Conservation (phyloP, 2,888 invertebrate species). For the Parapristionchus giblindavisi region DNA sequence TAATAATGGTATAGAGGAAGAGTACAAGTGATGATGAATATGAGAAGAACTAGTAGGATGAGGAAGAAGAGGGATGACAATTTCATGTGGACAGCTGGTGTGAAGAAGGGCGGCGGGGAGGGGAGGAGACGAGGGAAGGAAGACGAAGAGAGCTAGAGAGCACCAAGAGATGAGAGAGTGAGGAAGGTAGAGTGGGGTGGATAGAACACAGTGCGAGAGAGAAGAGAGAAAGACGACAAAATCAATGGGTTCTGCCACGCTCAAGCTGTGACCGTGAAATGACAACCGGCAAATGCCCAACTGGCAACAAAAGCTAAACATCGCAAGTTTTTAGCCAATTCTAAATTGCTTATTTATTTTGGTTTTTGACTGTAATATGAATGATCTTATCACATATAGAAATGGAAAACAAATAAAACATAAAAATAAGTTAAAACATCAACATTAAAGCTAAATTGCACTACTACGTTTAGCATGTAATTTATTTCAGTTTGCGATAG, state of each 20-base stretch:
- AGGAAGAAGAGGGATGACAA: conserved; percentile 25
- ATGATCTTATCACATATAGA: no score
- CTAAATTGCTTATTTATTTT: no score
- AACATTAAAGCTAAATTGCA: background rate
- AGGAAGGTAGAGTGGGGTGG: no score
- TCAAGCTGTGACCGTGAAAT: conserved; percentile 23
- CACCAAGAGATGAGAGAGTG: no score
- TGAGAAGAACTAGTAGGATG: conserved; percentile 29
- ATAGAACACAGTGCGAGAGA: no score
- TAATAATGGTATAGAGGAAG: background rate
- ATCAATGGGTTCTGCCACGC: conserved; percentile 32
- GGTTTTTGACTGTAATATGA: no score
- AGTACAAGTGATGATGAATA: background rate
- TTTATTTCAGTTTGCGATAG: background rate
- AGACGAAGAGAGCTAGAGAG: no score
- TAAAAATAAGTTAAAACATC: background rate
- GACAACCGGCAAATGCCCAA: background rate
- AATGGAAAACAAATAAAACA: background rate
- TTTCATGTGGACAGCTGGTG: conserved; percentile 36
- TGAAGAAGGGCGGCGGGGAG: background rate
- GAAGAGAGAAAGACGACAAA: no score
- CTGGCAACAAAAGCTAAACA: background rate
- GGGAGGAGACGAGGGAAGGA: no score
- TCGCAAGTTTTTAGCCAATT: background rate
- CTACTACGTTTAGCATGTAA: background rate